Conservation (phyloP, 2,888 invertebrate species). For the Sinohyriopsis cumingii region DNA sequence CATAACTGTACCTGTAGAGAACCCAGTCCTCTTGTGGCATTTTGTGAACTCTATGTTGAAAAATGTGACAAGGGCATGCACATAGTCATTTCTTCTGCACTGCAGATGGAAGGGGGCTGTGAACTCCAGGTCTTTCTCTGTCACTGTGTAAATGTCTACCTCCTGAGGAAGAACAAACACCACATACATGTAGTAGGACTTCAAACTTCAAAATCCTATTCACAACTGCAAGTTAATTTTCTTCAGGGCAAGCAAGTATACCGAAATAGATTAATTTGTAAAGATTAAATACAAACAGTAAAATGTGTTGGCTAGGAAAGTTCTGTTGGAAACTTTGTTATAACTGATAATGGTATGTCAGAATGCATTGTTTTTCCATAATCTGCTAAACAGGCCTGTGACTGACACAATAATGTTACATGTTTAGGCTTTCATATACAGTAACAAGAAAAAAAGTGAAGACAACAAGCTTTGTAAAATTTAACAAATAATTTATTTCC, state of each 20-base stretch:
- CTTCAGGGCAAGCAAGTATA: neutral
- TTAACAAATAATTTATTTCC: too few species aligned
- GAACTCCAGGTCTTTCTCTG: slow-evolving; percentile 93
- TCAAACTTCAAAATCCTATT: neutral
- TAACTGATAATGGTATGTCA: too few species aligned
- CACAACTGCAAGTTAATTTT: neutral
- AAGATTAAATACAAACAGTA: too few species aligned
- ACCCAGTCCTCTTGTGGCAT: slow-evolving; percentile 98
- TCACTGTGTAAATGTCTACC: slow-evolving; percentile 98
- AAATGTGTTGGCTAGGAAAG: too few species aligned
- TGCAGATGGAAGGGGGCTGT: slow-evolving; percentile 80
- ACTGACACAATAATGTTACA: too few species aligned
- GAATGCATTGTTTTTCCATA: too few species aligned
- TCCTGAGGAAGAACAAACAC: slow-evolving; percentile 75
- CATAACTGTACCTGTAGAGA: slow-evolving; percentile 82
- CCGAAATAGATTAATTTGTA: neutral
- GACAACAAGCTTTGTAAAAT: too few species aligned
- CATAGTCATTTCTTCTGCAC: slow-evolving; percentile 89
- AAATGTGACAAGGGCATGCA: slow-evolving; percentile 98
- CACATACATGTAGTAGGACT: neutral
- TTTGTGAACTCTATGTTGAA: slow-evolving; percentile 99
- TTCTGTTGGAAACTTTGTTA: too few species aligned
- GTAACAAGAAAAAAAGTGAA: too few species aligned
- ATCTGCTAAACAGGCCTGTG: too few species aligned
- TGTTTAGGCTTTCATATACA: too few species aligned